Percentiles rank a stretch among this genome's conserved stretches.
These are phyloP conservation scores for Peromyscus maniculatus DNA, from an alignment of 2,113 vertebrate species.

Conservation along the genomic window DNA sequence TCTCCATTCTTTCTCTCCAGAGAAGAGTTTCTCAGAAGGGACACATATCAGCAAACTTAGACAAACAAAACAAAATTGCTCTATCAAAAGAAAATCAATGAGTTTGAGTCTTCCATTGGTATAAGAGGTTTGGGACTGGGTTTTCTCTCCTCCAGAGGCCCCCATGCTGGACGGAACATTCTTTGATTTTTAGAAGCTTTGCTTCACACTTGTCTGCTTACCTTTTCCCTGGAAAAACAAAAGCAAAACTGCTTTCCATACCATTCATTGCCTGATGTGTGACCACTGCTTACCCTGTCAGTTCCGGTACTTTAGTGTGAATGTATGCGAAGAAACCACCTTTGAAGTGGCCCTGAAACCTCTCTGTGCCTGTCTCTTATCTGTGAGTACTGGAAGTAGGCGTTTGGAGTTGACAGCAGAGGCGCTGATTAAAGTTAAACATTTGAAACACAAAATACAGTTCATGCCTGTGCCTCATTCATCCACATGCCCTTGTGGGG, in stretches of 20 bases:
- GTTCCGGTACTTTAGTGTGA: not conserved
- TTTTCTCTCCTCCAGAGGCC: not conserved
- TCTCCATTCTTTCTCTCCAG: not conserved
- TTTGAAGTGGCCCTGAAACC: no score
- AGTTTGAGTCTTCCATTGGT: not conserved
- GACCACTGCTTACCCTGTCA: accelerated
- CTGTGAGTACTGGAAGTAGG: not conserved
- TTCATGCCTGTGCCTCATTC: accelerated
- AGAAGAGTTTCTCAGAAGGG: not conserved
- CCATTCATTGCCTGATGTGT: no score
- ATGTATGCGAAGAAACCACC: accelerated
- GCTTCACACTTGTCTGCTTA: not conserved
- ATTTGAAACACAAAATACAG: not conserved
- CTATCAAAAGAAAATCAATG: not conserved
- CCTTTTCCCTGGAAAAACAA: not conserved
- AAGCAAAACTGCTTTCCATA: not conserved
- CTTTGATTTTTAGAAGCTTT: not conserved
- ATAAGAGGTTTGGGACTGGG: not conserved
- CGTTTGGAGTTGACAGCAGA: not conserved
- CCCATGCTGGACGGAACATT: not conserved
- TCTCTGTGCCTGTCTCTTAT: not conserved
- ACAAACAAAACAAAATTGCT: not conserved
- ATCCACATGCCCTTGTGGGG: not conserved
- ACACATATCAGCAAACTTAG: not conserved
- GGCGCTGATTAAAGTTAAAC: accelerated